Conservation (phyloP, 2,888 invertebrate genomes). For the Folsomia manolachei region DNA sequence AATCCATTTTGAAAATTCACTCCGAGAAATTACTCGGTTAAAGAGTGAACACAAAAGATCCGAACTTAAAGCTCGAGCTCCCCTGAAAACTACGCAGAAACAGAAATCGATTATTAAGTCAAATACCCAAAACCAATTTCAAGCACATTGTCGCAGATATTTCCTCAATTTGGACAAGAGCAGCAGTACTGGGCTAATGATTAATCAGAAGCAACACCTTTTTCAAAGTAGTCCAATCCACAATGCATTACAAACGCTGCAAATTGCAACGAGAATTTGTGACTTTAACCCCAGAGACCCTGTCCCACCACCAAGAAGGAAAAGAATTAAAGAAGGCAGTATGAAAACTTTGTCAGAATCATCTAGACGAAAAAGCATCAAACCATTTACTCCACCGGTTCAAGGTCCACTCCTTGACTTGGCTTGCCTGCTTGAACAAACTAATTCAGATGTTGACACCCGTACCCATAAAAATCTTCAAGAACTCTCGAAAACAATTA, state of each 20-base stretch:
- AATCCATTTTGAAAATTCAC: neutral
- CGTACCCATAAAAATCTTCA: neutral
- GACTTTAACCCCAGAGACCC: slow-evolving; percentile 2
- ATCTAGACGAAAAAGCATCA: neutral
- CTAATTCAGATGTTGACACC: neutral
- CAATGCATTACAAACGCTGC: neutral
- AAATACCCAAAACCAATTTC: neutral
- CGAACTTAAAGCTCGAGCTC: neutral
- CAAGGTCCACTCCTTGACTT: neutral
- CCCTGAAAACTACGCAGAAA: neutral
- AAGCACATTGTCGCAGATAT: neutral
- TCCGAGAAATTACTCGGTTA: neutral
- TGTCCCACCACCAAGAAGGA: neutral
- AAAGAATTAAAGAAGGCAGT: neutral
- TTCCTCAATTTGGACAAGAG: neutral
- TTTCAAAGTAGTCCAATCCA: neutral
- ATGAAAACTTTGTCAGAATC: too few species aligned
- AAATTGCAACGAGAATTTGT: slow-evolving; percentile 4
- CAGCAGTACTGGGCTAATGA: neutral
- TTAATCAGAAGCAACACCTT: neutral
- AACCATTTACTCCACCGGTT: neutral
- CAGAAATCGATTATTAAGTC: neutral
- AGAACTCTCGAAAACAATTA: neutral
- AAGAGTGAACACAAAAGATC: neutral
- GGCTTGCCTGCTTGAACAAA: neutral